Conservation (phyloP, 2,113 vertebrate species). For the Collichthys lucidus region DNA sequence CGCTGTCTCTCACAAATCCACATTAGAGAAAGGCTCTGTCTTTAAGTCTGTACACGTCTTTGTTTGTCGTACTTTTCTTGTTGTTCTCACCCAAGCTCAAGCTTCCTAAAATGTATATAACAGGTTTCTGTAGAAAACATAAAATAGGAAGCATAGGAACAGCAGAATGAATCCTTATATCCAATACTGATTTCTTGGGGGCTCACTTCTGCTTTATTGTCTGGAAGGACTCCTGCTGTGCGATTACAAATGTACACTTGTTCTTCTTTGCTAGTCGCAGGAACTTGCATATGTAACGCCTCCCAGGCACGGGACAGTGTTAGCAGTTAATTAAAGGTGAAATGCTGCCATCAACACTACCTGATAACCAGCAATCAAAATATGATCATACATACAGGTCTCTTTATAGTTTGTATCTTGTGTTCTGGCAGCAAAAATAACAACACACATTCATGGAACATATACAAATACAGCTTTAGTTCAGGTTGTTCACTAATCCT, state of each 20-base stretch:
- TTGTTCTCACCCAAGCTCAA: background rate
- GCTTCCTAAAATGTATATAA: background rate
- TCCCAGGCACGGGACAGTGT: no score
- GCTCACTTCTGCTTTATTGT: constrained; percentile 42
- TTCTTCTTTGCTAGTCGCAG: background rate
- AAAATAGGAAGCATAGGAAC: background rate
- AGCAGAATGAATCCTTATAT: constrained; percentile 10
- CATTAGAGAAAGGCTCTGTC: background rate
- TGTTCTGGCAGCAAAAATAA: background rate
- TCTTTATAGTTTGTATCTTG: background rate
- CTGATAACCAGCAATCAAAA: no score
- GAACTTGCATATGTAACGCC: background rate
- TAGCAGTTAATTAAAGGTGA: no score
- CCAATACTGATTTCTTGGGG: constrained; percentile 21
- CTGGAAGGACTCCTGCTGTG: constrained; percentile 32
- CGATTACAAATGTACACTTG: background rate
- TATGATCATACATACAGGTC: no score
- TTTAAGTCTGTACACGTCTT: background rate
- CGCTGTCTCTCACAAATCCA: background rate
- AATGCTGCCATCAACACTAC: no score
- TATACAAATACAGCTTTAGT: background rate
- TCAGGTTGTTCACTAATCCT: no score
- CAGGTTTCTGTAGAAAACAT: background rate
- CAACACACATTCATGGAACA: background rate
- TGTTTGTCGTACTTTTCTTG: background rate